Conservation (phyloP, 2,113 vertebrate genomes). For the Opisthocomus hoazin region DNA sequence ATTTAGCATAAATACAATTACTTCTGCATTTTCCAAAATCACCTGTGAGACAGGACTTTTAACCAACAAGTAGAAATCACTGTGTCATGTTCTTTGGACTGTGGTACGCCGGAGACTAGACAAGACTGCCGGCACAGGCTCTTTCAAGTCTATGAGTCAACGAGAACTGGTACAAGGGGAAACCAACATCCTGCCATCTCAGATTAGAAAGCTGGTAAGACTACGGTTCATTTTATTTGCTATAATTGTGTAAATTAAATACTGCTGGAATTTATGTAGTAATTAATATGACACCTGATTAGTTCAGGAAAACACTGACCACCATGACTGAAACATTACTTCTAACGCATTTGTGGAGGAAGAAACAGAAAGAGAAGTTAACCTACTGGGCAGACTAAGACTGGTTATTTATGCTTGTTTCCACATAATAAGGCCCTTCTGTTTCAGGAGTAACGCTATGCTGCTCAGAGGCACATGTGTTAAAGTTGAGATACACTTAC, state of each 20-base stretch:
- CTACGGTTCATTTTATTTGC: neutral
- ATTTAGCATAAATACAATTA: neutral
- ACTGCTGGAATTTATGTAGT: neutral
- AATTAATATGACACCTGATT: neutral
- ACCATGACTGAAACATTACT: neutral
- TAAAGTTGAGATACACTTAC: slow-evolving; percentile 75
- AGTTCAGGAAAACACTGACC: neutral
- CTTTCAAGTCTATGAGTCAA: neutral
- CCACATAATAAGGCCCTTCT: neutral
- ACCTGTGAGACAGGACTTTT: neutral
- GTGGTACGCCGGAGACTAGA: neutral
- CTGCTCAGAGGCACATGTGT: slow-evolving; percentile 15
- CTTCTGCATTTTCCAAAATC: neutral
- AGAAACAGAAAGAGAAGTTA: neutral
- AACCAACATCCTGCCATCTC: neutral
- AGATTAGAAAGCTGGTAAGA: neutral
- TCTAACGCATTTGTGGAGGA: neutral
- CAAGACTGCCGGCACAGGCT: neutral
- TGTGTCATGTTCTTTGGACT: neutral
- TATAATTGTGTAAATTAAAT: neutral
- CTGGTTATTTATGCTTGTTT: neutral
- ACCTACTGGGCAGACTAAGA: neutral
- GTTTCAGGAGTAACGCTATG: neutral
- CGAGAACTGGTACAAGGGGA: neutral
- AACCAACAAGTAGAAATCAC: neutral